Base-by-base conservation (phyloP, 2,797 vertebrate species). In the Channa striata region DNA sequence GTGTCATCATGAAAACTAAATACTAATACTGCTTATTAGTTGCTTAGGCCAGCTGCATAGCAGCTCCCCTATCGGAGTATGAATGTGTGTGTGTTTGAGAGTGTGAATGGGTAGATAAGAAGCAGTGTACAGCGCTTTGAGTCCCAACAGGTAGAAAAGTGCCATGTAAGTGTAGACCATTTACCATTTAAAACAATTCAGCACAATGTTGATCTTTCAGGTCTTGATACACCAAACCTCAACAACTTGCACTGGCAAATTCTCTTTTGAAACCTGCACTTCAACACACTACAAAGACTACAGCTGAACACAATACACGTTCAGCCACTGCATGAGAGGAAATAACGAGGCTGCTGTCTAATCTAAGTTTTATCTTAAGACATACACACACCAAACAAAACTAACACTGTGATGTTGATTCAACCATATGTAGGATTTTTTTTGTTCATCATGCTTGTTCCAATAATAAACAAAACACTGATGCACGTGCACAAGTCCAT, bases 121-220 rank as follows among this genome's bases (percentile, higher is more conserved):
- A n/a, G n/a, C n/a, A n/a, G n/a, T n/a, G n/a, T n/a, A n/a, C n/a
- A n/a, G n/a, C n/a, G n/a, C n/a, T n/a, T n/a, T n/a, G n/a, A n/a
- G n/a, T n/a, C n/a, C n/a, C n/a, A n/a, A n/a, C n/a, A n/a, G n/a
- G n/a, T n/a, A n/a, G n/a, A n/a, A n/a, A n/a, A n/a, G n/a, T n/a
- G n/a, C n/a, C n/a, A n/a, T n/a, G n/a, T n/a, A n/a, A n/a, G n/a
- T n/a, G n/a, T n/a, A n/a, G n/a, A n/a, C n/a, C n/a, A n/a, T n/a
- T n/a, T n/a, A n/a, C n/a, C n/a, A n/a, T 36, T 62, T 8, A 16
- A 72, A 34, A 57, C 13, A 40, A 54, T 59, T 65, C 14, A 59
- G 5, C 52, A 14, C 6, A 30, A 16, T 70, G 53, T 78, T 76
- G 64, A 53, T 72, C 21, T 58, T 50, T 56, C 56, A 74, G 44